phyloP scores from a whole-genome alignment of 1,140 invertebrate species.

The Diorhabda carinulata region DNA sequence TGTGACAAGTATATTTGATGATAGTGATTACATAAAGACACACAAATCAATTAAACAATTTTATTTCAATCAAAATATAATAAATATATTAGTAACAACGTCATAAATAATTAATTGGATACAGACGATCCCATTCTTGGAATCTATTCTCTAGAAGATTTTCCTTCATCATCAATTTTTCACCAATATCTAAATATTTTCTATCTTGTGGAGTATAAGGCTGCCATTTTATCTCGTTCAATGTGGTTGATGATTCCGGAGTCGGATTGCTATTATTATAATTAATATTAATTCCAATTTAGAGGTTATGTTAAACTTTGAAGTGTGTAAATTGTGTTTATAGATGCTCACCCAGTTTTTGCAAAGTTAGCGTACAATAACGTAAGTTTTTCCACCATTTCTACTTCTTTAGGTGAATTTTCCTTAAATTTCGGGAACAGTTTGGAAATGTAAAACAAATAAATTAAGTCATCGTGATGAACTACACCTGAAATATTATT shows the following conservation, averaged over 20 bases:
- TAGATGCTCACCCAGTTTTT: conserved; percentile 48
- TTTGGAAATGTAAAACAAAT: conserved; percentile 55
- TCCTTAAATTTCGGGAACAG: conserved; percentile 50
- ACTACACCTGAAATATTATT: conserved; percentile 49
- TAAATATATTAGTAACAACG: too few species aligned
- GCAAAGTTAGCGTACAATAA: conserved; percentile 53
- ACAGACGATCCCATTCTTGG: conserved; percentile 55
- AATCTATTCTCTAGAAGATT: conserved; percentile 54
- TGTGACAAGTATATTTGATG: too few species aligned
- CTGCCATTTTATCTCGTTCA: conserved; percentile 53
- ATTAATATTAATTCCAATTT: conserved; percentile 24
- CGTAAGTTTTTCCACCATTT: conserved; percentile 51
- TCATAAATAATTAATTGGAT: conserved; percentile 40
- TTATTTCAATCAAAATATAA: too few species aligned
- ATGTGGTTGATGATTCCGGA: conserved; percentile 36
- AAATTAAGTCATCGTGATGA: conserved; percentile 61
- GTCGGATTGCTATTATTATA: conserved; percentile 42
- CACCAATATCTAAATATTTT: conserved; percentile 56
- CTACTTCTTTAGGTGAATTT: conserved; percentile 49
- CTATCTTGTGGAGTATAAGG: conserved; percentile 50
- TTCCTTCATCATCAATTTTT: conserved; percentile 42
- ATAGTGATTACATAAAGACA: too few species aligned
- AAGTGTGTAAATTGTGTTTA: background rate
- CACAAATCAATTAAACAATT: too few species aligned
- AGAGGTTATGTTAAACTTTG: background rate